phyloP scores from a whole-genome alignment of 2,888 invertebrate genomes.

The Drepanosiphum platanoidis region DNA sequence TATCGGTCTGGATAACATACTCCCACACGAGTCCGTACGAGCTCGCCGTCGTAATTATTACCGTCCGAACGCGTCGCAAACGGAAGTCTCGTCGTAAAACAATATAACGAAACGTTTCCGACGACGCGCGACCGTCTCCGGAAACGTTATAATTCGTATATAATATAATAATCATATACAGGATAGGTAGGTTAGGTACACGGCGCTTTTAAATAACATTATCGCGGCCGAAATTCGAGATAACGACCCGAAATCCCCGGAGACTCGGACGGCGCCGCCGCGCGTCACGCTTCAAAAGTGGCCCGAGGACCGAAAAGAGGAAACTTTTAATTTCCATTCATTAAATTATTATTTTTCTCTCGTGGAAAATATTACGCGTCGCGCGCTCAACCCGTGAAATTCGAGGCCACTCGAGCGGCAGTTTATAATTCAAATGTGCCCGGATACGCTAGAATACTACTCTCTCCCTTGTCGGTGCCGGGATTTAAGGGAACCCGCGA shows the following conservation, averaged over 20 bases:
- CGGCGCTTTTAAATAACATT: background rate
- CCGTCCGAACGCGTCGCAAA: background rate
- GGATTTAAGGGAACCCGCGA: too few relatives aligned
- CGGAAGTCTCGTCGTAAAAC: background rate
- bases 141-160: too few relatives aligned
- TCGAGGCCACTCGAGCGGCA: constrained; percentile 34
- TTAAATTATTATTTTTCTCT: constrained; percentile 32
- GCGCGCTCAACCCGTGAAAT: background rate
- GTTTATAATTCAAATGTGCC: constrained; percentile 41
- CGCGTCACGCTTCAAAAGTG: background rate
- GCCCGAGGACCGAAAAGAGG: background rate
- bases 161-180: too few relatives aligned
- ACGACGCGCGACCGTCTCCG: too few relatives aligned
- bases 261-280: background rate
- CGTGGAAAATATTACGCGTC: background rate
- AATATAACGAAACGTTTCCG: background rate
- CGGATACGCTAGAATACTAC: too few relatives aligned
- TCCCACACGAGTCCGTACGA: too few relatives aligned
- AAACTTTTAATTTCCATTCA: constrained; percentile 20
- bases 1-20: too few relatives aligned
- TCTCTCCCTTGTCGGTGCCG: too few relatives aligned
- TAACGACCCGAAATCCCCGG: background rate
- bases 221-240: background rate
- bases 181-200: too few relatives aligned
- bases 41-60: background rate